These are phyloP conservation scores for Lucilia cuprina DNA, from an alignment of 1,140 invertebrate genomes.

Conservation along the genomic window DNA sequence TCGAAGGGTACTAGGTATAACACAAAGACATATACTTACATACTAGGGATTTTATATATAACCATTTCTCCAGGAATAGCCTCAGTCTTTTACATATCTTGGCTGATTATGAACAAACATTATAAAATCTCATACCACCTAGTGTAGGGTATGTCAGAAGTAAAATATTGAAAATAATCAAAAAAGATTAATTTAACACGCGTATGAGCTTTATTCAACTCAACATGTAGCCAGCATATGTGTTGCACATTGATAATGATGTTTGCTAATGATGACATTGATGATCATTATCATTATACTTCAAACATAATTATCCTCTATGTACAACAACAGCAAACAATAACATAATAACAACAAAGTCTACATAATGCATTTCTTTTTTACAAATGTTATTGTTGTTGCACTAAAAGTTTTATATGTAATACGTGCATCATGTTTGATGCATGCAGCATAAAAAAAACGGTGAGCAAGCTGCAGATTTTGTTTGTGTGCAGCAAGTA, in stretches of 20 bases:
- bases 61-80: no score
- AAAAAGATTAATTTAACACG: constrained; percentile 1
- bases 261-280: background rate
- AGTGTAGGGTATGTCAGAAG: background rate
- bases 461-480: background rate
- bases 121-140: background rate
- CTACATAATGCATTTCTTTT: background rate
- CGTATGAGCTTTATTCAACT: background rate
- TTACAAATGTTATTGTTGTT: background rate
- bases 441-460: background rate
- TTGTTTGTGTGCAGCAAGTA: background rate
- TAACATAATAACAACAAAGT: background rate
- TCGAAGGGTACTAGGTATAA: no score
- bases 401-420: background rate
- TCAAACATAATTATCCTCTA: background rate
- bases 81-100: no score
- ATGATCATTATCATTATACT: background rate
- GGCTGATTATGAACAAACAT: background rate
- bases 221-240: constrained; percentile 4
- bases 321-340: background rate
- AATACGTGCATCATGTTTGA: background rate
- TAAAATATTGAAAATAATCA: background rate
- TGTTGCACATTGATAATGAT: background rate
- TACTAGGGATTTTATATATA: no score
- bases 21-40: no score